Evolutionary conservation across 2,113 vertebrate genomes (phyloP).

Genomic region (Poicephalus meyeri): DNA sequence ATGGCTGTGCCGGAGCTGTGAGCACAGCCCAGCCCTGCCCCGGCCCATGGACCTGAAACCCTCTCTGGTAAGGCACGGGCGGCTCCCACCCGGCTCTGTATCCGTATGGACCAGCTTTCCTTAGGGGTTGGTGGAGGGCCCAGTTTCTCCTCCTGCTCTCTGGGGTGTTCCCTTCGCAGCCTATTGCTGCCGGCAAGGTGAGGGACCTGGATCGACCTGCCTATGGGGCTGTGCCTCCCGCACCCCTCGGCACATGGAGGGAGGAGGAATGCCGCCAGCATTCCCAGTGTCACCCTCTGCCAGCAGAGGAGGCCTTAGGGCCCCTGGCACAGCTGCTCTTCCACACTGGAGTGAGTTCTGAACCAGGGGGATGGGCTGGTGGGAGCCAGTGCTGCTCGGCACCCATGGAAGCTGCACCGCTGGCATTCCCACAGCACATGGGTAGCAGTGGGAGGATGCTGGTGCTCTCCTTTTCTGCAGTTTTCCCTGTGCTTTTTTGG

Average conservation of each 20-base stretch:
- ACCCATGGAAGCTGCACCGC: accelerated
- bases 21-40: background rate
- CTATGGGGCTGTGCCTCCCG: background rate
- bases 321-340: background rate
- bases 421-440: accelerated
- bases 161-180: background rate
- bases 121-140: background rate
- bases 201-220: background rate
- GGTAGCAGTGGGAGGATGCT: accelerated
- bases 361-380: background rate
- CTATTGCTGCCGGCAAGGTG: background rate
- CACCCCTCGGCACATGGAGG: accelerated
- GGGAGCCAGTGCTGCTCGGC: accelerated
- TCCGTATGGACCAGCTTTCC: accelerated
- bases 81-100: background rate
- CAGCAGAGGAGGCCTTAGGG: accelerated
- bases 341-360: accelerated
- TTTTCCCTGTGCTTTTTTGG: accelerated
- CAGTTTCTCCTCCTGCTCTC: background rate
- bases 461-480: background rate
- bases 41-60: constrained; percentile 45
- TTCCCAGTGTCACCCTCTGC: accelerated
- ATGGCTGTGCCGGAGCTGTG: constrained; percentile 39
- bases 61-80: background rate
- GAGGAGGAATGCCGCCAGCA: background rate